Base-by-base conservation (phyloP, 2,888 invertebrate species). In the Cerastoderma edule region DNA sequence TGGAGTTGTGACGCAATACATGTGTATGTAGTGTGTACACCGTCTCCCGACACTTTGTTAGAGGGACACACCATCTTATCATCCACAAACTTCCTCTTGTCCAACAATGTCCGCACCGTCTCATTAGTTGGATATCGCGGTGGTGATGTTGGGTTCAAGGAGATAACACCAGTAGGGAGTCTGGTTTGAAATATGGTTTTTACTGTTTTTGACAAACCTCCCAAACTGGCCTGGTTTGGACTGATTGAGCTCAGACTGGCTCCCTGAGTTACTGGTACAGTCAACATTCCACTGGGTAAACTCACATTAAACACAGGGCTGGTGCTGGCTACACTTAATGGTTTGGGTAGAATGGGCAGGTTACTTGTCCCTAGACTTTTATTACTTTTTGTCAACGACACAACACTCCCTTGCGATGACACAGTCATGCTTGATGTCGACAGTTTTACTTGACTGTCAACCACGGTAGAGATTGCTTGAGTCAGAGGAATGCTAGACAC, bases 51-150 rank as follows among this genome's bases (percentile, higher is more conserved):
- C 22, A 46, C 30, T 24, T 60, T 70, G 22, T 39, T 33, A 19
- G 28, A 48, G 2, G 72, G 60, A n/a, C 54, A 63, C 0, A 68
- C 24, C 19, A 60, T 24, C 28, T 73, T 73, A 6, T 82, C 79
- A 8, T 67, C 72, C 19, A 48, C 63, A 13, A 76, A 79, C 63
- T 83, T 89, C 65, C 89, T 72, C 54, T 84, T 90, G 75, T 90
- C 89, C 60, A 91, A 78, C 53, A 91, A 76, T 32, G 86, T 87
- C 83, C 90, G 90, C 0, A 91, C 91, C 16, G 91, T 91, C 22
- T 91, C 87, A 75, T 90, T 90, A 24, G 85, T 86, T 16, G 91
- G 90, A 75, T 90, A 91, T 63, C 89, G 88, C 22, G 75, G 72
- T 10, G 81, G 81, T 16, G 81, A 75, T 22, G 71, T 73, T 46